Percentiles rank a stretch among this genome's conserved stretches.
phyloP scores from a whole-genome alignment of 1,140 invertebrate species.

The Papilio xuthus region DNA sequence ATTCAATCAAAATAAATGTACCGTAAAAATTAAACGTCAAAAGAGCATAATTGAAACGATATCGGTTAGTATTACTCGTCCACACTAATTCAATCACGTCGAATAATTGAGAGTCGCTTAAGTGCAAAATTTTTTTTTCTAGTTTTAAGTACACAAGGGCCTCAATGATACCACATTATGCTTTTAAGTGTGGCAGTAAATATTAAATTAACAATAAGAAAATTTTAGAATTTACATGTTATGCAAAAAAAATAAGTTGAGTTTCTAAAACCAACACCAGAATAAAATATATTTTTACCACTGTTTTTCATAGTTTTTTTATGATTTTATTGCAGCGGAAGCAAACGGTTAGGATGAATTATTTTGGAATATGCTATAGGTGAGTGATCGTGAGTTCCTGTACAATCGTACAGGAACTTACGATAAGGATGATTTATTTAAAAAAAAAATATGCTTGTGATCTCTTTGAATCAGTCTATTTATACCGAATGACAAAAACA shows the following conservation, averaged over 20 bases:
- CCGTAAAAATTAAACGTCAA: constrained; percentile 21
- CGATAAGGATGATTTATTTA: too few species aligned
- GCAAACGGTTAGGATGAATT: too few species aligned
- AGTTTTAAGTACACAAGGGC: neutral
- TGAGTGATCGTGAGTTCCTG: too few species aligned
- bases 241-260: neutral
- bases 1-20: constrained; percentile 28
- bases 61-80: constrained; percentile 5
- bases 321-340: too few species aligned
- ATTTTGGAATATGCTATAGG: too few species aligned
- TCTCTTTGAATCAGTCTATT: constrained; percentile 37
- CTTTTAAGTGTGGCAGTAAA: neutral
- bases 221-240: neutral
- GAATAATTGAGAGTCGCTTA: neutral
- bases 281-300: neutral
- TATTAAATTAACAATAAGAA: neutral
- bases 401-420: too few species aligned
- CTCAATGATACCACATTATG: too few species aligned
- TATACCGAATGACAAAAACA: constrained; percentile 51
- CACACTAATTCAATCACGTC: constrained; percentile 17
- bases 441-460: neutral
- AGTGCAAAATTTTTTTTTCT: neutral
- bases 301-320: too few species aligned
- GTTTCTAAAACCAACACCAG: neutral
- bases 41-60: constrained; percentile 18